Evolutionary conservation across 2,888 invertebrate species (phyloP).

Genomic region (Candidula unifasciata): DNA sequence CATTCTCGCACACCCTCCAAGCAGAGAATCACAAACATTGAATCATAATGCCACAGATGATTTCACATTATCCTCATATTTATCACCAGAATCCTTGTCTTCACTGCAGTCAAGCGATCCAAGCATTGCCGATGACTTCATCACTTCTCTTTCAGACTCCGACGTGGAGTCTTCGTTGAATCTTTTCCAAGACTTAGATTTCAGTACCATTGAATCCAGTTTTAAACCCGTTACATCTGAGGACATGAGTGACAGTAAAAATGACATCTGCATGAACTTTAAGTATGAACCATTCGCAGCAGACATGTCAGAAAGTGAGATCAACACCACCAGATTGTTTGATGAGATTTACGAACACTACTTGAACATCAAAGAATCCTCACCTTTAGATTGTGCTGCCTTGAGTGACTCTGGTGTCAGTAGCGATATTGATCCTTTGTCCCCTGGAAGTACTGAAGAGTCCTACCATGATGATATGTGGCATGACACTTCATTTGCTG

Average conservation of each 20-base stretch:
- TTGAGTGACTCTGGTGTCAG: constrained; percentile 66
- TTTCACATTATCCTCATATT: background rate
- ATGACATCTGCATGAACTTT: background rate
- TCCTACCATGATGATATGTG: constrained; percentile 62
- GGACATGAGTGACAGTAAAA: background rate
- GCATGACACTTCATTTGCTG: constrained; percentile 52
- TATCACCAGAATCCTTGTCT: background rate
- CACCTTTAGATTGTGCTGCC: background rate
- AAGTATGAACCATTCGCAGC: background rate
- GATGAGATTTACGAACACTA: constrained; percentile 52
- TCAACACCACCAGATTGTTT: constrained; percentile 43
- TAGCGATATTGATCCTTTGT: constrained; percentile 64
- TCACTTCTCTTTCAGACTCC: constrained; percentile 33
- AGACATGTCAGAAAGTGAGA: constrained; percentile 21
- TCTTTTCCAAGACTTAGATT: constrained; percentile 37
- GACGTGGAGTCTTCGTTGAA: constrained; percentile 45
- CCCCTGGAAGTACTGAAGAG: constrained; percentile 61
- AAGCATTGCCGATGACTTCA: constrained; percentile 33
- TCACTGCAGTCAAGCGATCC: background rate
- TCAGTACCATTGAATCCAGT: constrained; percentile 19
- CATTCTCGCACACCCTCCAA: background rate
- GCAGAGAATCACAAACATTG: background rate
- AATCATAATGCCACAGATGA: constrained; percentile 14
- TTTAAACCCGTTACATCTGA: background rate
- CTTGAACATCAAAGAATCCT: constrained; percentile 40